These are phyloP conservation scores for Zeus faber DNA, from an alignment of 2,113 vertebrate species.

Conservation along the genomic window DNA sequence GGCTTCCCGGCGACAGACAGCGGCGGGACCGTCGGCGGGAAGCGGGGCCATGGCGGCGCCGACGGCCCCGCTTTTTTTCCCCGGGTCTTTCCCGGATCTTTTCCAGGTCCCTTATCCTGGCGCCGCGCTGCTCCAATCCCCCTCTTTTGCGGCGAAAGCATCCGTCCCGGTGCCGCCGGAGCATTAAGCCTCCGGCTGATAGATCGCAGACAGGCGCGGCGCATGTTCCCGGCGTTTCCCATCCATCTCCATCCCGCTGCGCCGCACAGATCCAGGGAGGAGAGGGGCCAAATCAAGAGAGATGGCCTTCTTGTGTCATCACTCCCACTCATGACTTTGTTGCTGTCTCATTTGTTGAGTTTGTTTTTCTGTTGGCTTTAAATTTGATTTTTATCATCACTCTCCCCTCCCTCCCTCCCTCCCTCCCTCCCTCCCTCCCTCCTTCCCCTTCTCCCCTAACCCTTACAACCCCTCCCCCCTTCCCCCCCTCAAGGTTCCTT, in stretches of 20 bases:
- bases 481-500: conserved; percentile 88
- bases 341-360: conserved; percentile 74
- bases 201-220: no score
- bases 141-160: no score
- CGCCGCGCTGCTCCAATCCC: no score
- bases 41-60: no score
- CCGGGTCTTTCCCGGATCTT: no score
- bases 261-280: conserved; percentile 41
- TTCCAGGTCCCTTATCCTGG: no score
- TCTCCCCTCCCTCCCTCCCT: conserved; percentile 58
- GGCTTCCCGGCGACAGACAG: no score
- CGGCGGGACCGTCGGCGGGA: no score
- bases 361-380: conserved; percentile 76
- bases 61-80: no score
- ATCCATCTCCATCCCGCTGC: conserved; percentile 59
- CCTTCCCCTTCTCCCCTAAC: conserved; percentile 31
- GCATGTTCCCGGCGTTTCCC: conserved; percentile 31
- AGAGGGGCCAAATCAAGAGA: conserved; percentile 65
- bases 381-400: conserved; percentile 79
- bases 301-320: conserved; percentile 55
- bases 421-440: conserved; percentile 58
- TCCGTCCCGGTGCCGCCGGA: no score
- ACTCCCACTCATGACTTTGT: conserved; percentile 79
- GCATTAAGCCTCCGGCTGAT: no score
- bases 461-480: conserved; percentile 69